Conservation (phyloP, 2,113 vertebrate genomes). For the Oenanthe oenanthe region DNA sequence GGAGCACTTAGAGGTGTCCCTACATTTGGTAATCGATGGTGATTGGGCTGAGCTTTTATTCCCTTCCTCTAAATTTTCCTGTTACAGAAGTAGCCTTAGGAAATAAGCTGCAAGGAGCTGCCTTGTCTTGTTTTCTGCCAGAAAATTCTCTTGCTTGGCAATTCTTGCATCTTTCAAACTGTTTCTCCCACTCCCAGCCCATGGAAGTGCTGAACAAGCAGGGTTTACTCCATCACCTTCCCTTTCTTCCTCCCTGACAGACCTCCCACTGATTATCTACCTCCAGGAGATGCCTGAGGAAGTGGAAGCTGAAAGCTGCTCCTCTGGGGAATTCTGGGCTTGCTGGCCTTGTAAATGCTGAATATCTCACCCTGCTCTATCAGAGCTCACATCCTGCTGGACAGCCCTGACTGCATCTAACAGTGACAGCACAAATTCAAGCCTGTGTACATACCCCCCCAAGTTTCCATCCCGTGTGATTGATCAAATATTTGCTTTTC, state of each 20-base stretch:
- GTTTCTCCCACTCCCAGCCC: not conserved
- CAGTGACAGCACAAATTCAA: not conserved
- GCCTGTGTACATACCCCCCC: not conserved
- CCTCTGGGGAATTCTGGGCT: not conserved
- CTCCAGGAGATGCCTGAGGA: not conserved
- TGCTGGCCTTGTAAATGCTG: not conserved
- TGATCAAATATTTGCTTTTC: constrained; percentile 55
- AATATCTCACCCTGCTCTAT: not conserved
- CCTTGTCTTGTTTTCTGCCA: not conserved
- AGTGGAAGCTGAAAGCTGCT: not conserved
- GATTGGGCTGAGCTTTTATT: not conserved
- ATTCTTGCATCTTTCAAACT: not conserved
- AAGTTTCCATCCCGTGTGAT: not conserved
- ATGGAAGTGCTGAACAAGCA: not conserved
- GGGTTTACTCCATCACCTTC: not conserved
- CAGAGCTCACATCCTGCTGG: not conserved
- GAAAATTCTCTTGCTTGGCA: not conserved
- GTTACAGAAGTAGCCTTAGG: not conserved
- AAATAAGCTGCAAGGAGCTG: not conserved
- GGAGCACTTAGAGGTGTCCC: not conserved
- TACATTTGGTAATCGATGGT: not conserved
- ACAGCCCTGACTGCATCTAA: not conserved
- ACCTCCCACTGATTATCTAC: not conserved
- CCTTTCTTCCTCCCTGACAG: not conserved
- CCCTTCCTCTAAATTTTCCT: not conserved